These are phyloP conservation scores for Elysia crispata DNA, from an alignment of 2,888 invertebrate species.

Conservation along the genomic window DNA sequence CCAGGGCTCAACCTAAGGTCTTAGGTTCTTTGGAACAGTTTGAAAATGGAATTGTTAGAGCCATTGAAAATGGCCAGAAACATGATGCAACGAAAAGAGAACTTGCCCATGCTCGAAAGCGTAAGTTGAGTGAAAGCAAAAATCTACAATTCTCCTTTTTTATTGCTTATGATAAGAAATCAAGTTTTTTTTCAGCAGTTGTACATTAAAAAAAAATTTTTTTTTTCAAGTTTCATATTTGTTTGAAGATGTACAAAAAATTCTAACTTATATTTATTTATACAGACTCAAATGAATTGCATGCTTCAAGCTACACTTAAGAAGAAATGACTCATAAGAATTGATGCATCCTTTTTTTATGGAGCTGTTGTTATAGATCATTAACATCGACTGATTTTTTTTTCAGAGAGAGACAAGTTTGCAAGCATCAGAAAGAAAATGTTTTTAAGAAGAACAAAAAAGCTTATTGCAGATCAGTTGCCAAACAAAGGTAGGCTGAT, in stretches of 20 bases:
- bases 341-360: too few species aligned
- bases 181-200: too few species aligned
- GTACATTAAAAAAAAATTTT: too few species aligned
- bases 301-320: too few species aligned
- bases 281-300: too few species aligned
- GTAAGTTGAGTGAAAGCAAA: conserved; percentile 54
- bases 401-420: conserved; percentile 69
- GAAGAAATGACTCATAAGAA: too few species aligned
- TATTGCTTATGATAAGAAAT: background rate
- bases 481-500: conserved; percentile 71
- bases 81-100: conserved; percentile 73
- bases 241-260: too few species aligned
- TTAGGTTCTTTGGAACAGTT: conserved; percentile 64
- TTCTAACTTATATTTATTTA: too few species aligned
- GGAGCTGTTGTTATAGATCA: too few species aligned
- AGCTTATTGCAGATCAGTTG: conserved; percentile 71
- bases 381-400: too few species aligned
- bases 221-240: background rate
- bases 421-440: conserved; percentile 62
- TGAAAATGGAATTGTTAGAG: conserved; percentile 62
- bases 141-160: background rate
- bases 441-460: conserved; percentile 73
- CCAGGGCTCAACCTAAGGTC: conserved; percentile 72
- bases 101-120: conserved; percentile 72
- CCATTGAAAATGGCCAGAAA: conserved; percentile 71